A percentile compares a stretch with the other conserved stretches of the same genome.
Conservation (phyloP, 2,888 invertebrate genomes). For the Seira musarum region DNA sequence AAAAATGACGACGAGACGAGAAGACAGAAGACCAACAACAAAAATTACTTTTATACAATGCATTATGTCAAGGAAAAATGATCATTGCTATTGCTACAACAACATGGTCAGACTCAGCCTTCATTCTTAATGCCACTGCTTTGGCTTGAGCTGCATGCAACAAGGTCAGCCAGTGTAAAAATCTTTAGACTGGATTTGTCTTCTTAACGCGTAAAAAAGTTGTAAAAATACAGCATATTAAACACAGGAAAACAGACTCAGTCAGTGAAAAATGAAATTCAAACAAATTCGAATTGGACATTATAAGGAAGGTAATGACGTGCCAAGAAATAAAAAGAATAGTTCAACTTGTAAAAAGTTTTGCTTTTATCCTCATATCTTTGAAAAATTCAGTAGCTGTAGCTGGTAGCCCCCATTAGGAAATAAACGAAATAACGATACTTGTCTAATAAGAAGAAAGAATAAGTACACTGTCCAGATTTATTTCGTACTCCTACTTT, state of each 20-base stretch:
- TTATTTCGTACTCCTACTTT: background rate
- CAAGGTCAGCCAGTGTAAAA: too few species aligned
- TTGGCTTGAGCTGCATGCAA: background rate
- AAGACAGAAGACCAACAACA: too few species aligned
- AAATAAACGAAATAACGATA: background rate
- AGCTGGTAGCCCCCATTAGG: too few species aligned
- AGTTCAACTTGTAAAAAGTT: too few species aligned
- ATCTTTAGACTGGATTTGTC: too few species aligned
- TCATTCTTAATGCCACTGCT: background rate
- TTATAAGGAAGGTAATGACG: slow-evolving; percentile 7
- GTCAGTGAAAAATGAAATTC: slow-evolving; percentile 19
- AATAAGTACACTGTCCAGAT: background rate
- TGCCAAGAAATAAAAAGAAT: background rate
- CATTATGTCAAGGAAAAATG: background rate
- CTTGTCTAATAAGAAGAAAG: background rate
- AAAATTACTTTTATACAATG: background rate
- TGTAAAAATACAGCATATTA: too few species aligned
- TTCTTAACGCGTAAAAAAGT: too few species aligned
- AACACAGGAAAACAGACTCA: too few species aligned
- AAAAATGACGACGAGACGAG: slow-evolving; percentile 24
- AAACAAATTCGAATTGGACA: slow-evolving; percentile 24
- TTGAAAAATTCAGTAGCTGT: background rate
- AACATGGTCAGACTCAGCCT: too few species aligned
- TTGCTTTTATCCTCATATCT: too few species aligned
- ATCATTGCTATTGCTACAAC: too few species aligned